A percentile compares a stretch with the other conserved stretches of the same genome.
Evolutionary conservation across 2,888 invertebrate species (phyloP).

Genomic region (Hipparchia semele): DNA sequence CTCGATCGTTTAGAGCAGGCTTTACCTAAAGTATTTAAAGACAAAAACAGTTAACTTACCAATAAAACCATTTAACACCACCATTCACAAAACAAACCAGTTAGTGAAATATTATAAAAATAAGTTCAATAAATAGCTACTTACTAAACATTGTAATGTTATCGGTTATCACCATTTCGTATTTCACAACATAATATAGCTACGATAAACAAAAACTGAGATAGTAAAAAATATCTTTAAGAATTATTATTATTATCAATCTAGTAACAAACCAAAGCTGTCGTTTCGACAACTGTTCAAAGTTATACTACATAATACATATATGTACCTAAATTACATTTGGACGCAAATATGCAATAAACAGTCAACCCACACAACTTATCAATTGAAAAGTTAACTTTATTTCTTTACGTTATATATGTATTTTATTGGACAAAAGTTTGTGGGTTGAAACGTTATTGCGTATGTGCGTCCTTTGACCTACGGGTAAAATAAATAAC

Average conservation of each 20-base stretch:
- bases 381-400: no score
- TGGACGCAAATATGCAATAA: no score
- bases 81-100: slow-evolving; percentile 30
- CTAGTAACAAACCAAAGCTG: neutral
- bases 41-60: slow-evolving; percentile 21
- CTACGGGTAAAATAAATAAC: no score
- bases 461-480: no score
- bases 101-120: slow-evolving; percentile 19
- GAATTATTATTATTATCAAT: neutral
- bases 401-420: no score
- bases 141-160: neutral
- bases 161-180: slow-evolving; percentile 3
- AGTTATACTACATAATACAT: neutral
- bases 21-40: neutral
- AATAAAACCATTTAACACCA: slow-evolving; percentile 28
- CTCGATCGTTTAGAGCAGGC: no score
- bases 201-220: slow-evolving; percentile 5
- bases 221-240: neutral
- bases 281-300: neutral
- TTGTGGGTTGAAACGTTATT: no score
- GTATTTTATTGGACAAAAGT: no score
- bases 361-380: no score
- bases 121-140: neutral
- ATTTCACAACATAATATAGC: neutral
- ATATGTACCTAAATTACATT: no score